Conservation (phyloP, 2,888 invertebrate species). For the Drosophila atripex region DNA sequence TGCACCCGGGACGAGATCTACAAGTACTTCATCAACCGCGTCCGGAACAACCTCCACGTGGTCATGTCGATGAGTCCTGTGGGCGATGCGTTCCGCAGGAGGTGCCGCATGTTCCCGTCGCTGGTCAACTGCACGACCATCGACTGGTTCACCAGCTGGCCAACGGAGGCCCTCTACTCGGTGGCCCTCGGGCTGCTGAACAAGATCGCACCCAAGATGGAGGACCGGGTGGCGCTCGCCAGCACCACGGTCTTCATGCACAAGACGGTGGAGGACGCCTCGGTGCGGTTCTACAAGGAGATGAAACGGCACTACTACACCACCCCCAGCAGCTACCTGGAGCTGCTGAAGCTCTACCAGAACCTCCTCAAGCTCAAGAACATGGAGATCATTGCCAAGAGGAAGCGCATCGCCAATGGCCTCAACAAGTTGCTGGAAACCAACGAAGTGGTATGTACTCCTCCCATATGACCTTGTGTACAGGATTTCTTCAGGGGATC, state of each 20-base stretch:
- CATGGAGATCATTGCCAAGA: conserved; percentile 87
- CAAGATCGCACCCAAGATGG: conserved; percentile 85
- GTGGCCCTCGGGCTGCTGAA: conserved; percentile 90
- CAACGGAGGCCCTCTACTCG: conserved; percentile 92
- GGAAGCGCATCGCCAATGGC: conserved; percentile 90
- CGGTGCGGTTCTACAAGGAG: conserved; percentile 90
- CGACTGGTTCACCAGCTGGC: conserved; percentile 98
- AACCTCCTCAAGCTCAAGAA: conserved; percentile 89
- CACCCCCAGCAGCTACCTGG: conserved; percentile 95
- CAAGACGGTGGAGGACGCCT: conserved; percentile 92
- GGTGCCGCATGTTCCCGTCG: conserved; percentile 97
- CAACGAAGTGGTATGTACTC: conserved; percentile 78
- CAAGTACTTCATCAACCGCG: conserved; percentile 93
- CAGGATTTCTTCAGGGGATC: not conserved
- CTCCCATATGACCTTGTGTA: no score
- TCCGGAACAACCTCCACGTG: conserved; percentile 92
- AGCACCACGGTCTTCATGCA: conserved; percentile 90
- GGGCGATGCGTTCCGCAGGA: conserved; percentile 93
- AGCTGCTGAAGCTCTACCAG: conserved; percentile 91
- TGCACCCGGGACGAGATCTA: conserved; percentile 91
- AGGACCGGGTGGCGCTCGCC: conserved; percentile 85
- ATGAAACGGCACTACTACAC: conserved; percentile 94
- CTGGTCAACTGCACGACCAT: conserved; percentile 97
- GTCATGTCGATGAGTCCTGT: conserved; percentile 96
- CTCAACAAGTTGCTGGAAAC: conserved; percentile 85